Conservation (phyloP, 2,888 invertebrate species). For the Psococerastis gibbosa region DNA sequence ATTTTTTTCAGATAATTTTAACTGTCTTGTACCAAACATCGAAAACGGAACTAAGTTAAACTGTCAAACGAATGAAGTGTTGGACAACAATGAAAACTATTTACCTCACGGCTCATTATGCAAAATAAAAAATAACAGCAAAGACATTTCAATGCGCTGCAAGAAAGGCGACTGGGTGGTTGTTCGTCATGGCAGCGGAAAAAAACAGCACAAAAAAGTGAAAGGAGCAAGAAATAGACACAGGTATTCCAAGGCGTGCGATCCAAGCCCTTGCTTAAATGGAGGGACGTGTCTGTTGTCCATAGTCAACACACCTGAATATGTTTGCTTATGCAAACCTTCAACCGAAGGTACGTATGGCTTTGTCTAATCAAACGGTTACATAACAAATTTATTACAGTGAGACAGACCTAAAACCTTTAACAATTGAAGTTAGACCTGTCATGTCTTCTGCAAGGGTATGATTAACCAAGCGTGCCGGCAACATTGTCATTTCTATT, state of each 20-base stretch:
- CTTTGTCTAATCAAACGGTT: no score
- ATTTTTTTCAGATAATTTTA: background rate
- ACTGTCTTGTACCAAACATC: background rate
- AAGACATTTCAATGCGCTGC: constrained; percentile 1
- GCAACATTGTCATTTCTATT: no score
- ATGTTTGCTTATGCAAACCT: constrained; percentile 2
- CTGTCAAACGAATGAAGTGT: background rate
- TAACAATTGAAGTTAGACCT: no score
- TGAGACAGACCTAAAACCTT: no score
- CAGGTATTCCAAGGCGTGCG: background rate
- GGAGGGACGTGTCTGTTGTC: constrained; percentile 1
- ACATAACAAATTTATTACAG: no score
- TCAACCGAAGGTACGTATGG: background rate
- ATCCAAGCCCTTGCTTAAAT: constrained; percentile 1
- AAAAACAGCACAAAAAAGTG: background rate
- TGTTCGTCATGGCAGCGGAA: background rate
- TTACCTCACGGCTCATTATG: background rate
- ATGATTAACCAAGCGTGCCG: no score
- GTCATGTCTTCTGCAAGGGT: no score
- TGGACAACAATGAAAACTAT: background rate
- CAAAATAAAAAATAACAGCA: background rate
- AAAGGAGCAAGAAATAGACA: background rate
- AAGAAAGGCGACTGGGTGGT: background rate
- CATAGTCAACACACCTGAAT: background rate
- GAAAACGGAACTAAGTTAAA: background rate